Base-by-base conservation (phyloP, 2,888 invertebrate species). In the Lasioglossum figueresi region DNA sequence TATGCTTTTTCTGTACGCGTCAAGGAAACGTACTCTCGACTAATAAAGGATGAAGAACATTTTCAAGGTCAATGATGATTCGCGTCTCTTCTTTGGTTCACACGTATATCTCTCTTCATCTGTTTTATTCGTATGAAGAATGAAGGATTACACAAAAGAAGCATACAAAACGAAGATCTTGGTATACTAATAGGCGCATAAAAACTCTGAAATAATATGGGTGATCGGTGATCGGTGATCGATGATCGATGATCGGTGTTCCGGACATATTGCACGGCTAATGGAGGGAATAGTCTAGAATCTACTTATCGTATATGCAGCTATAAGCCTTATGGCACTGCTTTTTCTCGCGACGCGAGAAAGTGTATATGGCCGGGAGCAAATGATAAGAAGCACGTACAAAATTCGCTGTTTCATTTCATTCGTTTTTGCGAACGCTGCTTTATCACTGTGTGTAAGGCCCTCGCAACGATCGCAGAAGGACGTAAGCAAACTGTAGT, bases 1-100 rank as follows among this genome's bases (percentile, higher is more conserved):
- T 95, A 95, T 94, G 95, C 94, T 95, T 94, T 95, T 95, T 94
- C 94, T 95, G 95, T 95, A 95, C 92, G 93, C 94, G 93, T 93
- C 91, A 89, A 93, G 91, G 90, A 91, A 91, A 90, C 89, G 86
- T 90, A 91, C 89, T 89, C 88, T 89, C 88, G 87, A 91, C 87
- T 89, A 68, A 91, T 91, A 87, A 87, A 86, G 85, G 87, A 86
- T 80, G 87, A 89, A 88, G 76, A 88, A 89, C 81, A 89, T 89
- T 90, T 91, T 89, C 84, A 90, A 87, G 73, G 80, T 85, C 76
- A 56, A 78, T 78, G 37, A 85, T 81, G 37, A 85, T 81, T 84
- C 70, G 78, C 66, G 23, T 70, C 59, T 37, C 27, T 48, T 6
- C 23, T 37, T 43, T 31, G 23, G 68, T 74, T 45, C 23, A 1